A percentile compares a stretch with the other conserved stretches of the same genome.
phyloP scores from a whole-genome alignment of 1,140 invertebrate genomes.

The Drosophila kanapiae region DNA sequence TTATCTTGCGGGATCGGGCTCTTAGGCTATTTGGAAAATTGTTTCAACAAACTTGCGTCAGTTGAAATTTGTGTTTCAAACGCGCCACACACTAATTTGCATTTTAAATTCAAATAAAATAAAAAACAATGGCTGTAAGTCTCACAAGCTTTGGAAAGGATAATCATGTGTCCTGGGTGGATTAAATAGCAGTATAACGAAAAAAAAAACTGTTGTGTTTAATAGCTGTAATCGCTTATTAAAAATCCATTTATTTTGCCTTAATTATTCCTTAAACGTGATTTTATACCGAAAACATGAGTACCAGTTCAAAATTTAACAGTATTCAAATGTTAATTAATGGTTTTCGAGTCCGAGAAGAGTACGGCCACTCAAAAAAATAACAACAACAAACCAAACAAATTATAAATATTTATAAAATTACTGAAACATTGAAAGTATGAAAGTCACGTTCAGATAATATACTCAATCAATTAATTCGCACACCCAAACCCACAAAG shows the following conservation, averaged over 20 bases:
- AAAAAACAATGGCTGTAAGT: constrained; percentile 76
- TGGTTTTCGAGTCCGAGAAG: constrained; percentile 1
- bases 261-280: neutral
- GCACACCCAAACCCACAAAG: constrained; percentile 17
- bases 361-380: constrained; percentile 1
- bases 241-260: constrained; percentile 1
- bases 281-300: neutral
- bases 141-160: constrained; percentile 22
- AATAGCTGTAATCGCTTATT: constrained; percentile 5
- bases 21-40: constrained; percentile 83
- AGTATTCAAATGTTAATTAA: neutral
- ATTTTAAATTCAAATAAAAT: constrained; percentile 42
- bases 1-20: constrained; percentile 60
- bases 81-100: constrained; percentile 66
- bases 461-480: constrained; percentile 43
- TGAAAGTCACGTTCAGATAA: constrained; percentile 49
- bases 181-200: neutral
- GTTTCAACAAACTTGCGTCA: constrained; percentile 80
- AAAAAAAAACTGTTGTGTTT: neutral
- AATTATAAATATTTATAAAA: constrained; percentile 24
- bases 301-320: no score
- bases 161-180: constrained; percentile 18
- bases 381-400: constrained; percentile 1
- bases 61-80: constrained; percentile 74
- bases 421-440: constrained; percentile 29